Base-by-base conservation (phyloP, 2,797 vertebrate species). In the Potorous gilbertii region DNA sequence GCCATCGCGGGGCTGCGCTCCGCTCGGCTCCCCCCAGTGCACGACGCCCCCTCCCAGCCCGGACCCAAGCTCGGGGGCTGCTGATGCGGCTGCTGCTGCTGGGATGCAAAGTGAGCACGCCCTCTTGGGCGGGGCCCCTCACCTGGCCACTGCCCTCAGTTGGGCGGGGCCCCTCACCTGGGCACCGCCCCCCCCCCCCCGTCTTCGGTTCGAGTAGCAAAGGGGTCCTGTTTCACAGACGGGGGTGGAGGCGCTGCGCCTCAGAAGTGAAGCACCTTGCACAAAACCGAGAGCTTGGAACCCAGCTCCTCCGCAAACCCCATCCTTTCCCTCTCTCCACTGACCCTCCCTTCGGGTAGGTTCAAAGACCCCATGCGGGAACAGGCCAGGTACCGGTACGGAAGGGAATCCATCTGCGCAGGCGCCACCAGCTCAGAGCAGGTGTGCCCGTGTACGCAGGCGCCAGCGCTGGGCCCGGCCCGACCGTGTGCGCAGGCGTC, bases 11-110 rank as follows among this genome's bases (percentile, higher is more conserved):
- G 90, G 92, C 0, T 89, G 55, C 0, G 66, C 74, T 94, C 18
- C 55, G 95, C 91, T 97, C n/a, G 97, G 93, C 91, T 98, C 98
- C 34, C 98, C 98, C 97, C 98, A 98, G 95, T 96, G 96, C 40
- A 87, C 40, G 40, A 40, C 9, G 24, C 74, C 74, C 40, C 24
- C 74, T 50, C 21, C 40, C 40, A 87, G 66, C 6, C n/a, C 66
- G 8, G 59, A 1, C 81, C 56, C 95, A 94, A 27, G 93, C 81
- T 87, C 74, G 94, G 92, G 21, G 40, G 21, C 40, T 46, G n/a
- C n/a, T 6, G 66, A 0, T 2, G n/a, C 59, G 31, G 10, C 34
- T 5, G 34, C 34, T 5, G 59, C 62, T 8, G 62, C 59, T 21
- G 40, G 74, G 9, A 87, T 27, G 0, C 0, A 21, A 10, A 46